These are phyloP conservation scores for Caenorhabditis doughertyi DNA, from an alignment of 2,888 invertebrate genomes.

Conservation along the genomic window DNA sequence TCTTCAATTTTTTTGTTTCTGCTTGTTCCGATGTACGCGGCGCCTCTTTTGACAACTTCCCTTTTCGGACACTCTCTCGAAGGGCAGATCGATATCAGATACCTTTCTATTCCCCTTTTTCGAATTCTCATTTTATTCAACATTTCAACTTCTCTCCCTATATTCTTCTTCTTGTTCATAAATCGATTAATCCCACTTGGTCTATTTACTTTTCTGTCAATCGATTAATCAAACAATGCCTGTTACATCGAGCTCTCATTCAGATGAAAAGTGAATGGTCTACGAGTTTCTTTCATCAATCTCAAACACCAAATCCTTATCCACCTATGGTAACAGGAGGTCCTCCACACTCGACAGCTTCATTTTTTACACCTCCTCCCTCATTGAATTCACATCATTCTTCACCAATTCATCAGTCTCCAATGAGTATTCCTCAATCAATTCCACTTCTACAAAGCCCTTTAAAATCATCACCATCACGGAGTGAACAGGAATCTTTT, in stretches of 20 bases:
- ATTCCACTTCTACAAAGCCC: slow-evolving; percentile 35
- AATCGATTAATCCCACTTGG: not conserved
- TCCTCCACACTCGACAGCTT: slow-evolving; percentile 27
- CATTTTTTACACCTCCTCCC: slow-evolving; percentile 26
- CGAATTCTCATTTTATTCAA: not conserved
- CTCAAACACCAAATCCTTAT: slow-evolving; percentile 38
- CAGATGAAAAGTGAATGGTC: slow-evolving; percentile 57
- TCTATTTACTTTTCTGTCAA: slow-evolving; percentile 1
- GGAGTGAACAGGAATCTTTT: slow-evolving; percentile 36
- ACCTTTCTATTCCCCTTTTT: not conserved
- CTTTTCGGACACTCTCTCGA: not conserved
- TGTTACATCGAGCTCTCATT: not conserved
- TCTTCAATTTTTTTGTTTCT: not conserved
- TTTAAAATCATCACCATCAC: slow-evolving; percentile 22
- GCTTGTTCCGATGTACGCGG: slow-evolving; percentile 11
- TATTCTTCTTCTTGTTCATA: not conserved
- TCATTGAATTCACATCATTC: not conserved
- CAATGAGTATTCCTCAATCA: slow-evolving; percentile 27
- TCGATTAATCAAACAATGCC: slow-evolving; percentile 23
- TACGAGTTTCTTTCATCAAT: slow-evolving; percentile 42
- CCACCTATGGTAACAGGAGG: slow-evolving; percentile 28
- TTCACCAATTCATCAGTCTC: slow-evolving; percentile 20
- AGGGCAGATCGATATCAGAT: slow-evolving; percentile 13
- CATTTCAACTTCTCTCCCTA: not conserved
- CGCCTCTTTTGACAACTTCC: not conserved